Evolutionary conservation across 2,797 vertebrate species (phyloP).

Genomic region (Pseudochirops cupreus): DNA sequence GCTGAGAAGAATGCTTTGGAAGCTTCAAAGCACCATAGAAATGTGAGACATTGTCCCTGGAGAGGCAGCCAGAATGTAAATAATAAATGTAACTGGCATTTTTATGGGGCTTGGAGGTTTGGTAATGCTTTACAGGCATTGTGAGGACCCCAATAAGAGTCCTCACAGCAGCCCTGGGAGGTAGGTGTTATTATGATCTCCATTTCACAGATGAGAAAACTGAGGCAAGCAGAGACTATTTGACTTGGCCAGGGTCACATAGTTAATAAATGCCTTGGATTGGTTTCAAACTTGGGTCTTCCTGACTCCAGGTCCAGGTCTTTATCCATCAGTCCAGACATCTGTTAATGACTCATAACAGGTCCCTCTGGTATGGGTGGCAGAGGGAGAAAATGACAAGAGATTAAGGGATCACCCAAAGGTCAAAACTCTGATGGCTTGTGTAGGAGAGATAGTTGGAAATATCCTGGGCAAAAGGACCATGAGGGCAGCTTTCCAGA

Average conservation of each 20-base stretch:
- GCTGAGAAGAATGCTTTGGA: background rate
- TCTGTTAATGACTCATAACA: background rate
- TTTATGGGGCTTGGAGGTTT: background rate
- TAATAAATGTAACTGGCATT: background rate
- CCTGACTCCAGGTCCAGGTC: background rate
- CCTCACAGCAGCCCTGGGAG: background rate
- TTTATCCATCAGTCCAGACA: background rate
- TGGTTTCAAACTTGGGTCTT: background rate
- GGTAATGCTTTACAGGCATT: background rate
- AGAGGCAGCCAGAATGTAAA: background rate
- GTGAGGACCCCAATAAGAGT: background rate
- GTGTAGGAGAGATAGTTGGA: background rate
- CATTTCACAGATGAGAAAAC: background rate
- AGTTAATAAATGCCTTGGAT: background rate
- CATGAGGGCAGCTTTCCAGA: background rate
- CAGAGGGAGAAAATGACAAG: background rate
- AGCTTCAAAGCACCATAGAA: background rate
- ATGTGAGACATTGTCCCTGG: background rate
- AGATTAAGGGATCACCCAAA: background rate
- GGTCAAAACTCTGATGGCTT: background rate
- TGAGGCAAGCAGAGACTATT: background rate
- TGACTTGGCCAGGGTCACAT: background rate
- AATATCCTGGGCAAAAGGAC: background rate
- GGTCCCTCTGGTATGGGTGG: background rate
- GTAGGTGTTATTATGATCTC: background rate